These are phyloP conservation scores for Bombyx mandarina DNA, from an alignment of 1,140 invertebrate species.

Conservation along the genomic window DNA sequence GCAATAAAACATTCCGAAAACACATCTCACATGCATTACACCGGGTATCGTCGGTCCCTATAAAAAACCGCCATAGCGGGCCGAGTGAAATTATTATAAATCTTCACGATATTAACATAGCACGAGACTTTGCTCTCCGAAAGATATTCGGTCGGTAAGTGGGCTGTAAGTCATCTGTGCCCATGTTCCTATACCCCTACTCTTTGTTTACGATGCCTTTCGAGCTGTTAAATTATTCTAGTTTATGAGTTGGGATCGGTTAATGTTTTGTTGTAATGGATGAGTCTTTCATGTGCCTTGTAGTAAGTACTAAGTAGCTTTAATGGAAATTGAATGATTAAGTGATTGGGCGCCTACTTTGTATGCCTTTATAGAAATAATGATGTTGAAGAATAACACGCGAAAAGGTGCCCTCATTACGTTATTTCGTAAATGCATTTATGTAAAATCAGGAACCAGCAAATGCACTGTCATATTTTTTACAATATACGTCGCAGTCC, in stretches of 20 bases:
- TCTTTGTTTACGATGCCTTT: slow-evolving; percentile 27
- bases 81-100: slow-evolving; percentile 63
- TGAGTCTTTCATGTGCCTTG: too few relatives aligned
- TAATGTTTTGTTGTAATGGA: too few relatives aligned
- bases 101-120: slow-evolving; percentile 65
- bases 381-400: too few relatives aligned
- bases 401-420: too few relatives aligned
- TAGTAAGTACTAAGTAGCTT: too few relatives aligned
- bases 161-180: slow-evolving; percentile 55
- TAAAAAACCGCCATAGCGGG: slow-evolving; percentile 54
- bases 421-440: too few relatives aligned
- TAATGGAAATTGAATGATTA: too few relatives aligned
- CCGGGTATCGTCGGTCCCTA: slow-evolving; percentile 47
- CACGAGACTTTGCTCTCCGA: slow-evolving; percentile 62
- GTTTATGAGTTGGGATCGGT: background rate
- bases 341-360: too few relatives aligned
- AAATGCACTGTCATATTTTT: too few relatives aligned
- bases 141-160: slow-evolving; percentile 54
- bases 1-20: slow-evolving; percentile 40
- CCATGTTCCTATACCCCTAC: slow-evolving; percentile 25
- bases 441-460: too few relatives aligned
- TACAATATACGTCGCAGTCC: too few relatives aligned
- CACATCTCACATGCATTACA: slow-evolving; percentile 41
- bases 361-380: too few relatives aligned
- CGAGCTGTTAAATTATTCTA: background rate